Evolutionary conservation across 2,797 vertebrate species (phyloP).

Genomic region (Hafferia zeledoni): DNA sequence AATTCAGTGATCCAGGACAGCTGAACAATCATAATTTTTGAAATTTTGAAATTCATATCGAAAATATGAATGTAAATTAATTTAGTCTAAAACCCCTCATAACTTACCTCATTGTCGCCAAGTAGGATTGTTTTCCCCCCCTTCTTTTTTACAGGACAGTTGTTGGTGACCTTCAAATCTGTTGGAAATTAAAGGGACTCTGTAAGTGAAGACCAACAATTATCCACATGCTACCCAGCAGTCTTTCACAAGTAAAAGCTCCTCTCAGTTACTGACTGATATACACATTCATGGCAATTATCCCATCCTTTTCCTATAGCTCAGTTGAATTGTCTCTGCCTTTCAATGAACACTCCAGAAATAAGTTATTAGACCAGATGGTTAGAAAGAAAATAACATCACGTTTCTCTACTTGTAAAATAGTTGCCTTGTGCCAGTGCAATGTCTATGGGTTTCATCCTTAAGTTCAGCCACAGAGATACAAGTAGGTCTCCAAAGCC

Average conservation of each 20-base stretch:
- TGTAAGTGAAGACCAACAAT: neutral
- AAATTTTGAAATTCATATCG: too few relatives aligned
- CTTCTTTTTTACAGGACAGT: neutral
- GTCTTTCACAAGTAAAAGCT: neutral
- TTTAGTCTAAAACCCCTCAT: neutral
- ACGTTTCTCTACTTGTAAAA: neutral
- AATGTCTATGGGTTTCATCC: neutral
- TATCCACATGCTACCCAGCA: neutral
- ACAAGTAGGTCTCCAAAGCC: neutral
- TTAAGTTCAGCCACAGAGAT: neutral
- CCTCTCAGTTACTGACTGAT: neutral
- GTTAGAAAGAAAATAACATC: neutral
- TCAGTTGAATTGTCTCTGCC: neutral
- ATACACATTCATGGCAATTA: neutral
- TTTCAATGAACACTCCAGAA: neutral
- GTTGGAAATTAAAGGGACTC: slow-evolving; percentile 6
- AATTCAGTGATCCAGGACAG: neutral
- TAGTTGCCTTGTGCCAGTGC: neutral
- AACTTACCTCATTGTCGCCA: slow-evolving; percentile 75
- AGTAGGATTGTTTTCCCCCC: neutral
- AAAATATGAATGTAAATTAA: neutral
- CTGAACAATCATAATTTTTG: neutral
- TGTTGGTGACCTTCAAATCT: slow-evolving; percentile 33
- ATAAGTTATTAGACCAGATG: neutral
- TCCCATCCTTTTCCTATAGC: neutral